Percentiles rank a stretch among this genome's conserved stretches.
phyloP scores from a whole-genome alignment of 2,888 invertebrate species.

The Limenitis camilla region DNA sequence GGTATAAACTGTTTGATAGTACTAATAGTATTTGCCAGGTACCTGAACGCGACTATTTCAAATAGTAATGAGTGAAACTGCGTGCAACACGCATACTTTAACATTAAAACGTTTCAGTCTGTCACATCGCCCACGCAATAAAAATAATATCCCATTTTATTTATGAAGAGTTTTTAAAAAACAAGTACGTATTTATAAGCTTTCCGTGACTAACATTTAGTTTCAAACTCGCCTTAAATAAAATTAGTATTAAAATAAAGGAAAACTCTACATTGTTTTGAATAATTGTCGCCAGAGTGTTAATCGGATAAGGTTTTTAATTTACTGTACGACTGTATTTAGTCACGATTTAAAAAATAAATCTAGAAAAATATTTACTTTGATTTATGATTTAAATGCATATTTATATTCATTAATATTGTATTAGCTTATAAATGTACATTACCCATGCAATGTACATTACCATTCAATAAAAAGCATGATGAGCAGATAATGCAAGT shows the following conservation, averaged over 20 bases:
- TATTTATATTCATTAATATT: too few species aligned
- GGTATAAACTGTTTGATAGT: too few species aligned
- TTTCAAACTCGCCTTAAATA: conserved; percentile 7
- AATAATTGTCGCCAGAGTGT: neutral
- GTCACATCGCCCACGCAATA: conserved; percentile 43
- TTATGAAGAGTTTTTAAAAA: conserved; percentile 26
- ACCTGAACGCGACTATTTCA: conserved; percentile 3
- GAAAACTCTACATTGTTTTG: neutral
- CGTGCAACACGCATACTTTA: conserved; percentile 54
- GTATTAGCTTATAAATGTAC: too few species aligned
- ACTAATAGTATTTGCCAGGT: neutral
- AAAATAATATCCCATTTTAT: conserved; percentile 40
- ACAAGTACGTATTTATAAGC: conserved; percentile 21
- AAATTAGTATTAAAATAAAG: conserved; percentile 1
- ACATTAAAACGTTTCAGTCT: conserved; percentile 36
- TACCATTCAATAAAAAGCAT: too few species aligned
- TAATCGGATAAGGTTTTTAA: conserved; percentile 3
- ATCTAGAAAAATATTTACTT: neutral
- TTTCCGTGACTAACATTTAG: conserved; percentile 19
- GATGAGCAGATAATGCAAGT: too few species aligned
- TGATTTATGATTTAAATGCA: neutral
- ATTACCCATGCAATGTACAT: too few species aligned
- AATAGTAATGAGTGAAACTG: conserved; percentile 36
- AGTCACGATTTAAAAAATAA: neutral
- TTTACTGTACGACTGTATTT: neutral